These are phyloP conservation scores for Galeopsomyia nigrocyanea DNA, from an alignment of 2,888 invertebrate species.

Conservation along the genomic window DNA sequence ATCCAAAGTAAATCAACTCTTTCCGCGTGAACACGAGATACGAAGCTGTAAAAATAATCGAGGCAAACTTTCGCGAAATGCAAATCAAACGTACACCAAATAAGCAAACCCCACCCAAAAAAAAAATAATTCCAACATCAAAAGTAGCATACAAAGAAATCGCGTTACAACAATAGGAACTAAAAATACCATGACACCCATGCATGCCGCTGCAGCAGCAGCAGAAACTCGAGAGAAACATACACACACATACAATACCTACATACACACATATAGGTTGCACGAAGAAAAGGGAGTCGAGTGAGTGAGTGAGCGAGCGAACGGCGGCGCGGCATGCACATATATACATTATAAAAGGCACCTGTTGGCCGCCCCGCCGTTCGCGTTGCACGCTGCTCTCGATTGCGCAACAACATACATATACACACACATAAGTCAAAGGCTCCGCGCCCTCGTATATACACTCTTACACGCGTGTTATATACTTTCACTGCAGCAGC, in stretches of 20 bases:
- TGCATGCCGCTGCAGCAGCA: too few species aligned
- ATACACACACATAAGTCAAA: neutral
- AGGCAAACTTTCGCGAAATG: too few species aligned
- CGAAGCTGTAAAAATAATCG: too few species aligned
- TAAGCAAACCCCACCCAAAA: too few species aligned
- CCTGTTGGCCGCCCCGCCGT: conserved; percentile 18
- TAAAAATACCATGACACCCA: too few species aligned
- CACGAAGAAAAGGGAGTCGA: conserved; percentile 27
- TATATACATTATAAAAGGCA: conserved; percentile 14
- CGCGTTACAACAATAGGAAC: too few species aligned
- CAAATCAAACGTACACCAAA: too few species aligned
- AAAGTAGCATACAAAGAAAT: too few species aligned
- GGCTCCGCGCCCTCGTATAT: too few species aligned
- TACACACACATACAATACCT: conserved; percentile 5
- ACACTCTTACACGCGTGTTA: neutral
- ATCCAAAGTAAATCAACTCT: too few species aligned
- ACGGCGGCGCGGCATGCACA: conserved; percentile 9
- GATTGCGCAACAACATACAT: conserved; percentile 32
- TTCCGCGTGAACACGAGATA: too few species aligned
- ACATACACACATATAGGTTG: conserved; percentile 6
- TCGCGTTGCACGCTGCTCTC: neutral
- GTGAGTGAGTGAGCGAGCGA: conserved; percentile 33
- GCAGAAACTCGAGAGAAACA: neutral
- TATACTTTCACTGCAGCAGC: conserved; percentile 32
- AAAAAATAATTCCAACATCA: too few species aligned